Base-by-base conservation (phyloP, 2,797 vertebrate genomes). In the Clarias platycephalus region DNA sequence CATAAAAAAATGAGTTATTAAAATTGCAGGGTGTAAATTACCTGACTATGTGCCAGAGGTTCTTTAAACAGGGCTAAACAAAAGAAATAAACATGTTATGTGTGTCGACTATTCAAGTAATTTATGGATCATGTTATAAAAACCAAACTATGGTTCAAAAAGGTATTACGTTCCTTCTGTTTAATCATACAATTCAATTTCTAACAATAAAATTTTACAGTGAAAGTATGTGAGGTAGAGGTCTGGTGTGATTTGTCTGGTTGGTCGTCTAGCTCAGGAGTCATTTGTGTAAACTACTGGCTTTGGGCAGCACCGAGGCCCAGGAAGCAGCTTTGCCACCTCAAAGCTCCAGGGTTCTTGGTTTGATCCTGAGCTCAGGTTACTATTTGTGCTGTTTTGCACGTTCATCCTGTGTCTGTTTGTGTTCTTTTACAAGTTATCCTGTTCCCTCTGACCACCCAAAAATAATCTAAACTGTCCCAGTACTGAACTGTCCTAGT, bases 31-130 rank as follows among this genome's bases (percentile, higher is more conserved):
- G n/a, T 70, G 55, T 77, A 63, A 71, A 71, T 77, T 76, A 76
- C 53, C 49, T 63, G n/a, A 85, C 1, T 64, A 82, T 37, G 8
- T 68, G 80, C 26, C 72, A 78, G 44, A 82, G 63, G 64, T 68
- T 82, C 63, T 77, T 62, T 70, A 76, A 62, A 62, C 40, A 77
- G 9, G 13, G 34, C 18, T 67, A 7, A 67, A 44, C 40, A 85
- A 80, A 34, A 71, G 16, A 60, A 26, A 74, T 63, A 9, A 76
- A 1, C 53, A 34, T 4, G 18, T 34, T 34, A 58, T 60, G 28
- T n/a, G 24, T 62, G 22, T 26, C 26, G 34, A 4, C 22, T 78
- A 18, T 62, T 77, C 60, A 60, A n/a, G n/a, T 60, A 37, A n/a
- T 24, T 60, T 5, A 62, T 7, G 37, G 5, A 24, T 63, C 28